Evolutionary conservation across 2,113 vertebrate species (phyloP).

Genomic region (Paraplagusia blochii): DNA sequence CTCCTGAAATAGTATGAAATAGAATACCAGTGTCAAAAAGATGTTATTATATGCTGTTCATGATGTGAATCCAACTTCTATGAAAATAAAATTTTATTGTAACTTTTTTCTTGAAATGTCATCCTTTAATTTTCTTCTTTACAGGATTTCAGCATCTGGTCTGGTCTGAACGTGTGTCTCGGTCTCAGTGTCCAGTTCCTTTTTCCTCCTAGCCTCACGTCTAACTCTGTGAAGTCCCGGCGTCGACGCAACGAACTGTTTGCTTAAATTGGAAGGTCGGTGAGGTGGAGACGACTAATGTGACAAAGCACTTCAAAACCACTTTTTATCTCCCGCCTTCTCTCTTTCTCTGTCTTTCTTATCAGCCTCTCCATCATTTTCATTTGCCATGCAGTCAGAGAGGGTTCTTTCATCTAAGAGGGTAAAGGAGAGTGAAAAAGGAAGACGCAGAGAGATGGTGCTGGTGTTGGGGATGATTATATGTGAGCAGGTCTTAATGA

Average conservation of each 20-base stretch:
- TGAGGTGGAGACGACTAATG: slow-evolving; percentile 51
- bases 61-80: too few species aligned
- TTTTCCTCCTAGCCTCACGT: slow-evolving; percentile 25
- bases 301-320: slow-evolving; percentile 70
- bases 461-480: slow-evolving; percentile 64
- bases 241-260: slow-evolving; percentile 57
- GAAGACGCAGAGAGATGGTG: slow-evolving; percentile 33
- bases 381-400: slow-evolving; percentile 49
- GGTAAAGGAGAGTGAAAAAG: slow-evolving; percentile 18
- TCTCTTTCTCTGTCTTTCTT: slow-evolving; percentile 54
- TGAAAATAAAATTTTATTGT: too few species aligned
- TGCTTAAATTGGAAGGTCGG: slow-evolving; percentile 67
- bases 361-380: slow-evolving; percentile 67
- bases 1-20: too few species aligned
- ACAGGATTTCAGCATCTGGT: too few species aligned
- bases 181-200: not conserved
- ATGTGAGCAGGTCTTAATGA: slow-evolving; percentile 63
- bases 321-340: slow-evolving; percentile 68
- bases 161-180: not conserved
- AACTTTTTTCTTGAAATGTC: too few species aligned
- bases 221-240: slow-evolving; percentile 27
- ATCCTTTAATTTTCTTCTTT: too few species aligned
- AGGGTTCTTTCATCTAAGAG: slow-evolving; percentile 65
- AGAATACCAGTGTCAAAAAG: too few species aligned
- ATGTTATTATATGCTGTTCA: too few species aligned